Percentiles rank a stretch among this genome's conserved stretches.
Conservation (phyloP, 2,113 vertebrate species). For the Megaptera novaeangliae region DNA sequence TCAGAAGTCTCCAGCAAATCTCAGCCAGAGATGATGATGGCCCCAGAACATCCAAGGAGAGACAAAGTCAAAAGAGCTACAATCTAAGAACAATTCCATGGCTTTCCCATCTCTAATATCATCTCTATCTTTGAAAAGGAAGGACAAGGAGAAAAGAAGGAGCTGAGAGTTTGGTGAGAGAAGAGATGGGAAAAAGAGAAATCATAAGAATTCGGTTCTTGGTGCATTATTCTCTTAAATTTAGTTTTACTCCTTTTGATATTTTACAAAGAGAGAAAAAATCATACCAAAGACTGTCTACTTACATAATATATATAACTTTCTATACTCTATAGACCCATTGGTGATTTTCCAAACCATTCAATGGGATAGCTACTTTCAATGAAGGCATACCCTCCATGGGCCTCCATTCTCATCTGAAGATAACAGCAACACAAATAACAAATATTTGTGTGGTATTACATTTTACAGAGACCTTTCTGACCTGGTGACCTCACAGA, state of each 20-base stretch:
- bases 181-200: not conserved
- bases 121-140: not conserved
- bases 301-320: not conserved
- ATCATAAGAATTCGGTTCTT: not conserved
- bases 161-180: not conserved
- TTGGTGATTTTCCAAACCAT: not conserved
- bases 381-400: not conserved
- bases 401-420: not conserved
- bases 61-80: not conserved
- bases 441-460: not conserved
- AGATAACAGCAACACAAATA: not conserved
- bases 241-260: not conserved
- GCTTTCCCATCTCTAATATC: not conserved
- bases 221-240: not conserved
- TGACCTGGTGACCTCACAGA: not conserved
- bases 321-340: not conserved
- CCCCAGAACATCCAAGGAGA: not conserved
- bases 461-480: not conserved
- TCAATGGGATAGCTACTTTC: not conserved
- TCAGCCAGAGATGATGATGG: not conserved
- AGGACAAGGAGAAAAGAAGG: not conserved
- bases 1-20: not conserved
- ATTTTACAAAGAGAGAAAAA: not conserved
- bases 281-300: not conserved
- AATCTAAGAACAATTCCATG: not conserved